Percentiles rank a stretch among this genome's conserved stretches.
These are phyloP conservation scores for Aphelocoma californica DNA, from an alignment of 2,797 vertebrate genomes.

Conservation along the genomic window DNA sequence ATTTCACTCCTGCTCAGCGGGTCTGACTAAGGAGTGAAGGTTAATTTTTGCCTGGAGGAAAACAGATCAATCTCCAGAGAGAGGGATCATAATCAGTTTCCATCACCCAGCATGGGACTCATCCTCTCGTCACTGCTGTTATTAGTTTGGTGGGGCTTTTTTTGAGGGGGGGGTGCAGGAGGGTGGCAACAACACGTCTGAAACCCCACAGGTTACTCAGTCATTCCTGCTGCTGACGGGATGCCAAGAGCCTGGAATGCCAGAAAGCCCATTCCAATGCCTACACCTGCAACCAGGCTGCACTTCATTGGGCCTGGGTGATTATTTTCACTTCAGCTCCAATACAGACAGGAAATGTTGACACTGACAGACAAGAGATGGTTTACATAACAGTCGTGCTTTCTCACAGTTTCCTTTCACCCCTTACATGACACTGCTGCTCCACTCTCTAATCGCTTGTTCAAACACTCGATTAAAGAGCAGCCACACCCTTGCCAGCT, in stretches of 20 bases:
- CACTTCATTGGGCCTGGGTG: not conserved
- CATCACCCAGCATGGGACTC: not conserved
- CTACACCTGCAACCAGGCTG: not conserved
- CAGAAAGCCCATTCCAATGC: not conserved
- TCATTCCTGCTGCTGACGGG: not conserved
- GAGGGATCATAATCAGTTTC: not conserved
- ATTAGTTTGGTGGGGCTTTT: not conserved
- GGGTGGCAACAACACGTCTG: not conserved
- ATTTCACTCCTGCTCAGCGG: not conserved
- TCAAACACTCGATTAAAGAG: not conserved
- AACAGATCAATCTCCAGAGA: not conserved
- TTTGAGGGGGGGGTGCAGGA: not conserved
- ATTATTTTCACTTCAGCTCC: not conserved
- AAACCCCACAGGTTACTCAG: not conserved
- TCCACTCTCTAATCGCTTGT: not conserved
- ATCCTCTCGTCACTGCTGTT: not conserved
- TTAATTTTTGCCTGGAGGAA: not conserved
- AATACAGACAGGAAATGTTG: slow-evolving; percentile 9
- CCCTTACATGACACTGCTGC: not conserved
- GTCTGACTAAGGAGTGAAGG: not conserved
- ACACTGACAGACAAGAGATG: not conserved
- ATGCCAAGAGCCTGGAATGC: not conserved
- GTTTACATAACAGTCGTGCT: not conserved
- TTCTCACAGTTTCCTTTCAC: not conserved
- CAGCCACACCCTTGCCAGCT: not conserved